Evolutionary conservation across 2,888 invertebrate genomes (phyloP).

Genomic region (Epistrophe eligans): DNA sequence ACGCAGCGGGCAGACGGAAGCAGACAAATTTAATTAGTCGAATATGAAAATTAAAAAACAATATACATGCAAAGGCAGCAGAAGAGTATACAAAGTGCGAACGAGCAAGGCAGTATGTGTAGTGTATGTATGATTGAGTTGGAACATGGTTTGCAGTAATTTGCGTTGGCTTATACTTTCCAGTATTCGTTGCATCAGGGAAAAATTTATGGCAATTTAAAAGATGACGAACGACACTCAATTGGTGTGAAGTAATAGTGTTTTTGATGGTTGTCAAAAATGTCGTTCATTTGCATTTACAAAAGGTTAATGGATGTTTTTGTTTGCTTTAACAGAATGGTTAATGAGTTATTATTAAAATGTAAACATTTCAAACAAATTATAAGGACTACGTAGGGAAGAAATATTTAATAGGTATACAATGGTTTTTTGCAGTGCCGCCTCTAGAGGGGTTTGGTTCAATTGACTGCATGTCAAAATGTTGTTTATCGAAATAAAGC

Average conservation of each 20-base stretch:
- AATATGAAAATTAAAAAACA: constrained; percentile 73
- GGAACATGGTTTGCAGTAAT: constrained; percentile 61
- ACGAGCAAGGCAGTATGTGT: constrained; percentile 38
- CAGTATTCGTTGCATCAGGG: constrained; percentile 13
- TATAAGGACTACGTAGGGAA: no score
- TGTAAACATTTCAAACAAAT: no score
- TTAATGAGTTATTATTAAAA: neutral
- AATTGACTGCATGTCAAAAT: no score
- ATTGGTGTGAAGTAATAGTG: neutral
- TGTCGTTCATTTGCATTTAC: constrained; percentile 1
- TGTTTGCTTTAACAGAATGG: constrained; percentile 2
- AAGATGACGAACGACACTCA: constrained; percentile 25
- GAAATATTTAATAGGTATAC: no score
- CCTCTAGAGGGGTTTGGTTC: no score
- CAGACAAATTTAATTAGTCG: constrained; percentile 70
- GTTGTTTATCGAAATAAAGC: no score
- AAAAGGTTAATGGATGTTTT: neutral
- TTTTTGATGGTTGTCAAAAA: neutral
- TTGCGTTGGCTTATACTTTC: constrained; percentile 48
- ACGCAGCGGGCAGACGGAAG: constrained; percentile 37
- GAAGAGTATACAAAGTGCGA: constrained; percentile 60
- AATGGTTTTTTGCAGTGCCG: no score
- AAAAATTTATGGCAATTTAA: constrained; percentile 53
- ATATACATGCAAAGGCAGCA: constrained; percentile 62
- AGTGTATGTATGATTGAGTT: constrained; percentile 52